Base-by-base conservation (phyloP, 1,140 invertebrate genomes). In the Physella acuta region DNA sequence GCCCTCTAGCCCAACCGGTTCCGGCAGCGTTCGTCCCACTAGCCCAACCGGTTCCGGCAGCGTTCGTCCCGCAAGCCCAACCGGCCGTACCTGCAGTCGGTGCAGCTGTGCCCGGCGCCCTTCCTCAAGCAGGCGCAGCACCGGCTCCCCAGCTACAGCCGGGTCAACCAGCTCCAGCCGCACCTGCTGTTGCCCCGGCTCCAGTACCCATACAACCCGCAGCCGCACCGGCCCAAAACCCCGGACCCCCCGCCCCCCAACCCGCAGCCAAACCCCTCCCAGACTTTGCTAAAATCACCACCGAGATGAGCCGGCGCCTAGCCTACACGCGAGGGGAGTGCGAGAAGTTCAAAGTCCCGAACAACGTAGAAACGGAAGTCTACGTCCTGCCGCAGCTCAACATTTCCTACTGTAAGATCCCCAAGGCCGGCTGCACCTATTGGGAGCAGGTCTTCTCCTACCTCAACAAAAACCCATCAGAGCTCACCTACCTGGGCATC, bases 361-460 rank as follows among this genome's bases (percentile, higher is more conserved):
- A 68, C 28, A 2, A 37, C 11, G 53, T 68, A 20, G 65, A 68
- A 33, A 37, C 65, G 1, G 65, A 68, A 1, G 26, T 68, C 3
- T 68, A 58, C 65, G 11, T 36, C 17, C 26, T 68, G 53, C 37
- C 65, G 2, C 33, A 56, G 31, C 44, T 14, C 26, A 68, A 68
- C 55, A 5, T 68, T 2, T 33, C 52, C 26, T 68, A 68, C 55
- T 68, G 65, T 24, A 68, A 68, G 33, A 24, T 68, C 1, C 65
- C 65, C 24, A 68, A 68, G 34, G 53, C 65, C 1, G 65, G 53
- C 26, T 39, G 65, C 26, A 68, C 65, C 0, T 68, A 58, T 30
- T 68, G 65, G 65, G 65, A 68, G 36, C 65, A 68, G 30, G 26
- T 68, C 11, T 37, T 68, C 20, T 58, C 65, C 1, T 68, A 39